Evolutionary conservation across 2,888 invertebrate genomes (phyloP).

Genomic region (Temnothorax rugatulus): DNA sequence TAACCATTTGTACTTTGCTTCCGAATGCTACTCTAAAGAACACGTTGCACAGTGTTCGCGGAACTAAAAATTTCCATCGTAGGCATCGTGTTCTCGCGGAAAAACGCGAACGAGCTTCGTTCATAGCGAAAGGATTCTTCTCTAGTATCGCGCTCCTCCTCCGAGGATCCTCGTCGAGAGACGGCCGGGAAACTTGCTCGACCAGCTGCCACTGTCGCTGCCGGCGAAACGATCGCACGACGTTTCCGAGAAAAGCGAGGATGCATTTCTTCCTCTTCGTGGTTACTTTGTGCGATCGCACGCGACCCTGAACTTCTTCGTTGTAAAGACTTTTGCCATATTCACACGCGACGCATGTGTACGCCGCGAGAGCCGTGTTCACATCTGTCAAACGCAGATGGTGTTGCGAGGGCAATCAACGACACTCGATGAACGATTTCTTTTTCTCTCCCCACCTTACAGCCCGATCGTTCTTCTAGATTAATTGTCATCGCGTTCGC

Average conservation of each 20-base stretch:
- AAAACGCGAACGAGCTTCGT: constrained; percentile 12
- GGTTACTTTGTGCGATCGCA: constrained; percentile 30
- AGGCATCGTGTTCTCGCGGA: not conserved
- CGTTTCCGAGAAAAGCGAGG: constrained; percentile 60
- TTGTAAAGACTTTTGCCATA: not conserved
- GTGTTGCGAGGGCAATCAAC: not conserved
- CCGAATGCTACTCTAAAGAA: not conserved
- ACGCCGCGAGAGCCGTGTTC: not conserved
- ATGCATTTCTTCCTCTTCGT: constrained; percentile 27
- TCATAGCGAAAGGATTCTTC: constrained; percentile 20
- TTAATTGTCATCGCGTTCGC: not conserved
- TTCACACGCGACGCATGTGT: not conserved
- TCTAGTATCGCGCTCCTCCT: constrained; percentile 17
- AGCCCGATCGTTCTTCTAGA: not conserved
- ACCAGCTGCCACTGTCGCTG: constrained; percentile 47
- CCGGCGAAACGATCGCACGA: constrained; percentile 54
- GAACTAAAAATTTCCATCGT: not conserved
- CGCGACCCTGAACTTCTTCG: constrained; percentile 23
- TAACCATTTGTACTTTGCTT: not conserved
- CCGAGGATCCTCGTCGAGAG: constrained; percentile 16
- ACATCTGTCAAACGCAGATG: constrained; percentile 20
- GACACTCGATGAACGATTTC: constrained; percentile 6
- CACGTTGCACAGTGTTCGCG: not conserved
- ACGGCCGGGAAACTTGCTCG: constrained; percentile 69
- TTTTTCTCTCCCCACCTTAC: not conserved